phyloP scores from a whole-genome alignment of 2,113 vertebrate genomes.

The Podarcis muralis region DNA sequence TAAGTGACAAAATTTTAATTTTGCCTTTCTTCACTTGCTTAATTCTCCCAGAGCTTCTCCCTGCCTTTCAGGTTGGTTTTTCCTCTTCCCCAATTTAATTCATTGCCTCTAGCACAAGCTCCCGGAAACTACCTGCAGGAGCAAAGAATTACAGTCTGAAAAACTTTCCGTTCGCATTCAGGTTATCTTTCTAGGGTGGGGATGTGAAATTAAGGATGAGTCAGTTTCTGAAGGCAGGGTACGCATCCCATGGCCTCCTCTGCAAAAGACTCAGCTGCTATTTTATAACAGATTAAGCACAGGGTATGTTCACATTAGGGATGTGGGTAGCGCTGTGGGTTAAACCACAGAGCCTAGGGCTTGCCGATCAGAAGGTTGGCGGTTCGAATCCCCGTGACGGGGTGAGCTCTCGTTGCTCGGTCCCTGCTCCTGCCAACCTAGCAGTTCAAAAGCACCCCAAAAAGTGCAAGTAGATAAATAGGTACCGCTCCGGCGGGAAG shows the following conservation, averaged over 20 bases:
- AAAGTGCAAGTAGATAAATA: no score
- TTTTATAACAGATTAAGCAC: background rate
- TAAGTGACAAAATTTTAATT: background rate
- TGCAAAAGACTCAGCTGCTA: background rate
- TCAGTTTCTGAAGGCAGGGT: background rate
- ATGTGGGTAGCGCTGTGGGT: no score
- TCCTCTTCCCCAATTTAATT: background rate
- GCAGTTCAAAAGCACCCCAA: no score
- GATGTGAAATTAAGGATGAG: background rate
- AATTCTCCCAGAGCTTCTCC: background rate
- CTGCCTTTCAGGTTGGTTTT: background rate
- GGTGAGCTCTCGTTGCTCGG: no score
- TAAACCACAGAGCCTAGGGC: no score
- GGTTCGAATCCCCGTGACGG: no score
- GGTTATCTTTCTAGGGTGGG: background rate
- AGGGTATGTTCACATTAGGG: no score
- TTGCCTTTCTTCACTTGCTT: background rate
- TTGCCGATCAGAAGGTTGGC: no score
- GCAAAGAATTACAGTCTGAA: background rate
- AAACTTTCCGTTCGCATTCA: background rate
- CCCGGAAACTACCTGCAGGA: background rate
- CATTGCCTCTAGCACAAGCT: background rate
- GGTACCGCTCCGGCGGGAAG: no score
- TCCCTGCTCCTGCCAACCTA: no score
- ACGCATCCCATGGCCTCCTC: fast-evolving